Evolutionary conservation across 2,113 vertebrate species (phyloP).

Genomic region (Cynocephalus volans): DNA sequence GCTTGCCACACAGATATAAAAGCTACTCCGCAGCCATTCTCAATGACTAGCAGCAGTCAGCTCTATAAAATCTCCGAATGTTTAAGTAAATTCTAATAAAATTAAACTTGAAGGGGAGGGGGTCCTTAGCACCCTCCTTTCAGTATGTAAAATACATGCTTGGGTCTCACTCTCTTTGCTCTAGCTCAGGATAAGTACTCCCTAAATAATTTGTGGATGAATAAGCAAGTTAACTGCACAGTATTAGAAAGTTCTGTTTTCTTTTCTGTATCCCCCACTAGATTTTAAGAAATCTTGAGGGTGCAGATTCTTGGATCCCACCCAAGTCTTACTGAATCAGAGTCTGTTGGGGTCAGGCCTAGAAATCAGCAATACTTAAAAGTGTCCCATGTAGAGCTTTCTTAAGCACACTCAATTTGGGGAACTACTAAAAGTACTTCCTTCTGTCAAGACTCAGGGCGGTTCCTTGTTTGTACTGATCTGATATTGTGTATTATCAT

Average conservation of each 20-base stretch:
- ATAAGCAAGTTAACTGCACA: not conserved
- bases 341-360: too few relatives aligned
- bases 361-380: too few relatives aligned
- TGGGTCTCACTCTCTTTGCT: not conserved
- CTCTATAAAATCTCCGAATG: not conserved
- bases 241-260: not conserved
- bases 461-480: not conserved
- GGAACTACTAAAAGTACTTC: too few relatives aligned
- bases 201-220: not conserved
- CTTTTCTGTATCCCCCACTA: not conserved
- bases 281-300: not conserved
- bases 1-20: not conserved
- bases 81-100: not conserved
- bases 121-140: not conserved
- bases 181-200: not conserved
- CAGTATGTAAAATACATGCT: not conserved
- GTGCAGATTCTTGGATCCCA: too few relatives aligned
- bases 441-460: not conserved
- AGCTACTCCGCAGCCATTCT: not conserved
- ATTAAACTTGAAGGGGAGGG: not conserved
- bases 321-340: too few relatives aligned
- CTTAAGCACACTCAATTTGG: too few relatives aligned
- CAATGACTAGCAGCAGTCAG: not conserved
- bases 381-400: too few relatives aligned
- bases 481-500: not conserved